A percentile compares a stretch with the other conserved stretches of the same genome.
Conservation (phyloP, 1,140 invertebrate genomes). For the Globodera rostochiensis region DNA sequence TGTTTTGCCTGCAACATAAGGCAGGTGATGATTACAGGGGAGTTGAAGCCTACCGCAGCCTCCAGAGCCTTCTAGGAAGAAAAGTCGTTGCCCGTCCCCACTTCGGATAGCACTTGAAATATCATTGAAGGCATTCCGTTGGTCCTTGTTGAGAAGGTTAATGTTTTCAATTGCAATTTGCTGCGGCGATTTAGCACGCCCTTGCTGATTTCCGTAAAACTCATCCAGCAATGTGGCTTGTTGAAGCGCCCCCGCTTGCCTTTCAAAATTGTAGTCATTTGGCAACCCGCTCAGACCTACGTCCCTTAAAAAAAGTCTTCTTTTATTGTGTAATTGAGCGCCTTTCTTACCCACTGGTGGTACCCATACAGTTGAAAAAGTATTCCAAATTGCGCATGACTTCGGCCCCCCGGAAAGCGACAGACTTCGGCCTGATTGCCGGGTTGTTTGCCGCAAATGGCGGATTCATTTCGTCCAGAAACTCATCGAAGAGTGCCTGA, state of each 20-base stretch:
- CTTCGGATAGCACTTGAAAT: not conserved
- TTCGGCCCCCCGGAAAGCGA: too few relatives aligned
- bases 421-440: not conserved
- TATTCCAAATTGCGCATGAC: too few relatives aligned
- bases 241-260: not conserved
- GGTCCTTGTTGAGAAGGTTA: not conserved
- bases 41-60: conserved; percentile 58
- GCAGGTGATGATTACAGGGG: conserved; percentile 33
- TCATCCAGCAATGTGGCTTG: not conserved
- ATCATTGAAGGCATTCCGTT: not conserved
- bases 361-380: not conserved
- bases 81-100: not conserved
- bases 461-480: not conserved
- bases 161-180: not conserved
- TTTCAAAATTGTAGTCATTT: not conserved
- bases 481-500: not conserved
- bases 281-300: not conserved
- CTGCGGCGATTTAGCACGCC: too few relatives aligned
- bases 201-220: not conserved
- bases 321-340: too few relatives aligned
- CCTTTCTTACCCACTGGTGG: not conserved
- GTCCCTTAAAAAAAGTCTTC: not conserved
- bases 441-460: not conserved
- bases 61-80: conserved; percentile 50
- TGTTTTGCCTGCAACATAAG: too few relatives aligned